These are phyloP conservation scores for Naja naja DNA, from an alignment of 2,113 vertebrate genomes.

Conservation along the genomic window DNA sequence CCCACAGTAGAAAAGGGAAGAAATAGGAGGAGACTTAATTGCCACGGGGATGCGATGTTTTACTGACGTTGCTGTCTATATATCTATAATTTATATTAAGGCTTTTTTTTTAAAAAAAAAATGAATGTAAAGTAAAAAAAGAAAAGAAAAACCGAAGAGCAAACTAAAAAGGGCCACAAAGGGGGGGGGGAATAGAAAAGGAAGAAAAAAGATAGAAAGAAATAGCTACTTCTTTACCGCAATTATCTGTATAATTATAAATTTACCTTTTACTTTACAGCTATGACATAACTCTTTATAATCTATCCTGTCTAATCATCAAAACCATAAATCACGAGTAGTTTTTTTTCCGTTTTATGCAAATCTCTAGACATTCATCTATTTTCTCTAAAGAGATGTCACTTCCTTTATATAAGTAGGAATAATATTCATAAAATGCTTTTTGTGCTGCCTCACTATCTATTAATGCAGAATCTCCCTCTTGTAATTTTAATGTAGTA, in stretches of 20 bases:
- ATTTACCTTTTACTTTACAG: not conserved
- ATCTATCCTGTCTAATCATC: not conserved
- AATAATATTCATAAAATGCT: not conserved
- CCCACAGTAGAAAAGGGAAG: conserved; percentile 25
- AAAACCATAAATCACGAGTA: not conserved
- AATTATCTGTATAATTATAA: not conserved
- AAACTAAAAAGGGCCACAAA: not conserved
- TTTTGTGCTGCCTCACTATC: not conserved
- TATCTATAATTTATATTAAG: not conserved
- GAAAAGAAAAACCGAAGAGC: not conserved
- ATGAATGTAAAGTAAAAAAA: not conserved
- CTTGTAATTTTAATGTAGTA: not conserved
- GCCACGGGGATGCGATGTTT: conserved; percentile 43
- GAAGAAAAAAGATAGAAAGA: not conserved
- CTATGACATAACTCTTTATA: not conserved
- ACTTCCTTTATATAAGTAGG: not conserved
- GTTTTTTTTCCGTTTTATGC: not conserved
- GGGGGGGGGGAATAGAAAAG: not conserved
- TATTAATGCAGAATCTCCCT: not conserved
- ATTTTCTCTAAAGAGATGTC: not conserved
- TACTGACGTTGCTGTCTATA: conserved; percentile 11
- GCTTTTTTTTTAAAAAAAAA: not conserved
- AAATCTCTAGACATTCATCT: not conserved
- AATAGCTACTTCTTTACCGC: not conserved
- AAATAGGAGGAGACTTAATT: conserved; percentile 54